These are phyloP conservation scores for Chrysocyon brachyurus DNA, from an alignment of 2,797 vertebrate genomes.

Conservation along the genomic window DNA sequence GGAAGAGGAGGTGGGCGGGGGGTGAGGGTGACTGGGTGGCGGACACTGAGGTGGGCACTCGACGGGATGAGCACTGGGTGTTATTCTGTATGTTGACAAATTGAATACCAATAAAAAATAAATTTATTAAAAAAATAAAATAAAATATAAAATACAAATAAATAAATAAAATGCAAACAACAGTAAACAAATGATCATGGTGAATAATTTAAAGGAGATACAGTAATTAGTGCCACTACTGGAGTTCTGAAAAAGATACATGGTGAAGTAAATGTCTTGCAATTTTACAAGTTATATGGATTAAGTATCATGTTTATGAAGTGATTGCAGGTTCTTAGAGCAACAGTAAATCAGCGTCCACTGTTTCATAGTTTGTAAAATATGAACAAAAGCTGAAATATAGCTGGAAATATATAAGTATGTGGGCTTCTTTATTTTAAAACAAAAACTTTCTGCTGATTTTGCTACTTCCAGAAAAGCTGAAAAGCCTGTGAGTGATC, in stretches of 20 bases:
- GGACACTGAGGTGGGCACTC: too few relatives aligned
- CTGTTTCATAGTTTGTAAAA: background rate
- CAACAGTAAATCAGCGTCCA: background rate
- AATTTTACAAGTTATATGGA: background rate
- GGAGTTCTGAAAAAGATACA: background rate
- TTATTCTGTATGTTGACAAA: too few relatives aligned
- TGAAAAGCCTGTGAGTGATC: background rate
- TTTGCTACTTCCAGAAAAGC: background rate
- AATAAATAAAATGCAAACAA: background rate
- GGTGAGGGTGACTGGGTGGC: too few relatives aligned
- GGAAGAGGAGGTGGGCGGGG: too few relatives aligned
- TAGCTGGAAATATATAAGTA: background rate
- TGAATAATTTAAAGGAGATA: background rate
- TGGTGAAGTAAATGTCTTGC: background rate
- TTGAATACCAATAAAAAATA: too few relatives aligned
- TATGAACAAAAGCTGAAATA: background rate
- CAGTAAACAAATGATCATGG: background rate
- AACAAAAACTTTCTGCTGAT: slow-evolving; percentile 19
- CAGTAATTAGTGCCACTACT: background rate
- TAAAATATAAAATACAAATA: too few relatives aligned
- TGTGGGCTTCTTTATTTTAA: background rate
- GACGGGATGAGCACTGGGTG: too few relatives aligned
- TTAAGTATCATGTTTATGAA: slow-evolving; percentile 16
- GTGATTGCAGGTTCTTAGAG: background rate
- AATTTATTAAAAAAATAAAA: too few relatives aligned